Evolutionary conservation across 2,113 vertebrate species (phyloP).

Genomic region (Cygnus buccinator): DNA sequence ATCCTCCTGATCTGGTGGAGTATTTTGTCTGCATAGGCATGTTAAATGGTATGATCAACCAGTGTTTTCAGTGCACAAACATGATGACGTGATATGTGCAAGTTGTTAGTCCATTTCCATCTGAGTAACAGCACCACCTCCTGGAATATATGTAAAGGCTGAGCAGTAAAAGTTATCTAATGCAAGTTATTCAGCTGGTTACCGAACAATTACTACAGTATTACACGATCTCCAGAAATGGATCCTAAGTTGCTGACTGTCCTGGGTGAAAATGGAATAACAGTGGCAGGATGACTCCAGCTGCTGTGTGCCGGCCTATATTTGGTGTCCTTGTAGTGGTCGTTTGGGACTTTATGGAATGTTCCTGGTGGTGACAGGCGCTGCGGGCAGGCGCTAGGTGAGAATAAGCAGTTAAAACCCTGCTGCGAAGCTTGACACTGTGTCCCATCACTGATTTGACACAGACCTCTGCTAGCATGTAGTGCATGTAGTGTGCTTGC

Average conservation of each 20-base stretch:
- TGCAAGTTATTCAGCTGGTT: background rate
- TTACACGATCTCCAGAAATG: background rate
- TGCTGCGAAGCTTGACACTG: background rate
- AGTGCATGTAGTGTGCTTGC: background rate
- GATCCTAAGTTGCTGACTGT: background rate
- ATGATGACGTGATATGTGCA: no score
- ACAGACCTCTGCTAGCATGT: background rate
- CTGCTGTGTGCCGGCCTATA: background rate
- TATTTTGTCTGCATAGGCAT: background rate
- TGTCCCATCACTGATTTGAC: background rate
- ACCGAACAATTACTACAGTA: background rate
- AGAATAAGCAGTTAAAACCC: background rate
- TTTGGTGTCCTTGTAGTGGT: slow-evolving; percentile 3
- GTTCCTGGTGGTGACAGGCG: background rate
- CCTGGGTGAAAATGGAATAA: background rate
- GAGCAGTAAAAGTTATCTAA: background rate
- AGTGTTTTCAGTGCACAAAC: background rate
- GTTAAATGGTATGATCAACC: background rate
- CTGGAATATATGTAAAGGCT: background rate
- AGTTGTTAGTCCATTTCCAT: background rate
- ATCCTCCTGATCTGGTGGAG: background rate
- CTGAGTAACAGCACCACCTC: background rate
- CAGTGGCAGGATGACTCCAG: background rate
- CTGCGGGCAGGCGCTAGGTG: background rate
- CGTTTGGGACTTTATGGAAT: background rate